Conservation (phyloP, 1,140 invertebrate genomes). For the Bactericera cockerelli region DNA sequence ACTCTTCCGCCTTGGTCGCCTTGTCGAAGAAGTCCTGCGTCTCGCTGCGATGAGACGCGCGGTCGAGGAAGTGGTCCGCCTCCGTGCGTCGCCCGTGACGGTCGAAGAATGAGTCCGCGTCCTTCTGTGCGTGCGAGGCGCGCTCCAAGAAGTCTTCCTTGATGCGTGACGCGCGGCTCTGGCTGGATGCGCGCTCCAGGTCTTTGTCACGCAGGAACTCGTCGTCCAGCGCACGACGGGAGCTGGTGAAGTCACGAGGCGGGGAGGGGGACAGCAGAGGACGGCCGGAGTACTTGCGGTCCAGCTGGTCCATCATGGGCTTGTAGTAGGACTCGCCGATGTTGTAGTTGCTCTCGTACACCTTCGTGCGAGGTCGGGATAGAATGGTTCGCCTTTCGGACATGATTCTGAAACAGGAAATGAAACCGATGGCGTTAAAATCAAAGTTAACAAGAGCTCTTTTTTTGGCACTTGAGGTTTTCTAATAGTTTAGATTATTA, state of each 20-base stretch:
- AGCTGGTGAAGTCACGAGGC: conserved; percentile 20
- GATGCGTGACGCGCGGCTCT: no score
- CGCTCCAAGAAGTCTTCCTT: not conserved
- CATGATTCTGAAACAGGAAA: conserved; percentile 13
- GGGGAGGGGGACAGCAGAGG: conserved; percentile 31
- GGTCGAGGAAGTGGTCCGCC: not conserved
- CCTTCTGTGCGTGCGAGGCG: not conserved
- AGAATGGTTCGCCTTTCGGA: conserved; percentile 17
- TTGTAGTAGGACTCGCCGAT: conserved; percentile 63
- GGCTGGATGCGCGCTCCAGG: not conserved
- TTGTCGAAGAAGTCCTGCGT: conserved; percentile 1
- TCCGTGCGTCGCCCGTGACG: conserved; percentile 1
- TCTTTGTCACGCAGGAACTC: conserved; percentile 17
- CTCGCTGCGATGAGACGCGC: not conserved
- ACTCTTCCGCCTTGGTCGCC: not conserved
- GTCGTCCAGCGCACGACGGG: conserved; percentile 12
- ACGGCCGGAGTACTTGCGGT: conserved; percentile 44
- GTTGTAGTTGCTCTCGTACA: conserved; percentile 65
- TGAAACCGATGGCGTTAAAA: not conserved
- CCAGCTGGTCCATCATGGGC: conserved; percentile 50
- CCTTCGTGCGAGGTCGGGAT: conserved; percentile 38
- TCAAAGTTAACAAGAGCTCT: no score
- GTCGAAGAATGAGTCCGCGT: not conserved
- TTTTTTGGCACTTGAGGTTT: no score
- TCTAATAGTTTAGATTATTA: no score